Evolutionary conservation across 2,113 vertebrate genomes (phyloP).

Genomic region (Dicrurus megarhynchus): DNA sequence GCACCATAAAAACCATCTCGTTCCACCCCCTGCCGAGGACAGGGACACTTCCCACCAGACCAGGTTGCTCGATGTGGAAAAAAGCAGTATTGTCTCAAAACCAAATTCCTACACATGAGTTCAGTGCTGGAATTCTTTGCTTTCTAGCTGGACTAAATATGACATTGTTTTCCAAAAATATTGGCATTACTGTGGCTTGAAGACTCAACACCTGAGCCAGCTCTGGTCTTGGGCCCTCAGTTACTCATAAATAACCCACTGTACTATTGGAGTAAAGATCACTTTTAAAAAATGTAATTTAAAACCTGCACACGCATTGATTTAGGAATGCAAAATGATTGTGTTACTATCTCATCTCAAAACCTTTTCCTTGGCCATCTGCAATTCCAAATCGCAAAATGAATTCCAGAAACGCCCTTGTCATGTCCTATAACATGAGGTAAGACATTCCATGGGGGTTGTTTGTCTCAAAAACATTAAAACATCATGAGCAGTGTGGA

Average conservation of each 20-base stretch:
- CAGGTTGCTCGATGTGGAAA: neutral
- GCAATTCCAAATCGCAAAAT: neutral
- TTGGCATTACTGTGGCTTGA: neutral
- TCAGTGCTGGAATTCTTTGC: neutral
- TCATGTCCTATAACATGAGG: neutral
- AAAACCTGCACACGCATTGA: neutral
- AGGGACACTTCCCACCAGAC: neutral
- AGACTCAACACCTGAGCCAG: neutral
- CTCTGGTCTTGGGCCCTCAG: neutral
- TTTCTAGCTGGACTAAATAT: neutral
- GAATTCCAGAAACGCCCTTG: neutral
- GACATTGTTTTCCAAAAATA: neutral
- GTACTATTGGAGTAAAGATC: neutral
- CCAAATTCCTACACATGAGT: fast-evolving
- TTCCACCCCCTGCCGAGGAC: neutral
- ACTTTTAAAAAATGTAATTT: neutral
- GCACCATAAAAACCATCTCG: neutral
- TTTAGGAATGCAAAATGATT: conserved; percentile 5
- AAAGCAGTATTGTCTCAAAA: neutral
- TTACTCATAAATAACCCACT: neutral
- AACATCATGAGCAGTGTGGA: neutral
- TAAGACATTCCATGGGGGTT: neutral
- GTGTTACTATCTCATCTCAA: neutral
- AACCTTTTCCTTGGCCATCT: neutral
- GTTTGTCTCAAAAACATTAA: neutral